Base-by-base conservation (phyloP, 2,113 vertebrate genomes). In the Anolis sagrei region DNA sequence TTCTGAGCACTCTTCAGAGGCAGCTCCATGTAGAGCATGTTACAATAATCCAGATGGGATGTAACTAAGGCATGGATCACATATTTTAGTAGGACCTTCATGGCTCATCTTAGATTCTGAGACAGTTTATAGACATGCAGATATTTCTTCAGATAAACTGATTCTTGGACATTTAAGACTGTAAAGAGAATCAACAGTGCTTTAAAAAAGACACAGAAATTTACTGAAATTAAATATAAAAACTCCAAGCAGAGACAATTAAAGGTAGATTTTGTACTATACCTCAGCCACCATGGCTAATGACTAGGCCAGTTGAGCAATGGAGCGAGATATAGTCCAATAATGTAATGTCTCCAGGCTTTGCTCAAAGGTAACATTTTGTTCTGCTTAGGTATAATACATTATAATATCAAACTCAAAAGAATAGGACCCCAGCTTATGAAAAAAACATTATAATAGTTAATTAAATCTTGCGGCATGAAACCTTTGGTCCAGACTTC, bases 401-500 rank as follows among this genome's bases (percentile, higher is more conserved):
- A 1, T 39, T 51, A 68, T 21, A 72, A 72, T 66, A 83, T 14
- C 29, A 14, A 51, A 32, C 18, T 39, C 44, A 76, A 84, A 68
- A 69, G 51, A 74, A 39, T 58, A 29, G 64, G 27, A 68, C 27
- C 8, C 61, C 9, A 44, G 21, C 10, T 11, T 19, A 11, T 64
- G 36, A 3, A 19, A 64, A 44, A 73, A 34, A 85, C 25, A 39
- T 82, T 73, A 51, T 16, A 86, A 51, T 68, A 62, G 66, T 58
- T 5, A 74, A 75, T 78, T 74, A 87, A 49, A 18, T n/a, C 2
- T 23, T 32, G 7, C 81, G 78, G 58, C 2, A 79, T 66, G 39
- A 74, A 80, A 49, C n/a, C 27, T 14, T 54, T 51, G 51, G 83
- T 68, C 70, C 23, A 82, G 0, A 58, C 76, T 89, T 82, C 23